A percentile compares a stretch with the other conserved stretches of the same genome.
Evolutionary conservation across 2,113 vertebrate genomes (phyloP).

Genomic region (Patagioenas fasciata): DNA sequence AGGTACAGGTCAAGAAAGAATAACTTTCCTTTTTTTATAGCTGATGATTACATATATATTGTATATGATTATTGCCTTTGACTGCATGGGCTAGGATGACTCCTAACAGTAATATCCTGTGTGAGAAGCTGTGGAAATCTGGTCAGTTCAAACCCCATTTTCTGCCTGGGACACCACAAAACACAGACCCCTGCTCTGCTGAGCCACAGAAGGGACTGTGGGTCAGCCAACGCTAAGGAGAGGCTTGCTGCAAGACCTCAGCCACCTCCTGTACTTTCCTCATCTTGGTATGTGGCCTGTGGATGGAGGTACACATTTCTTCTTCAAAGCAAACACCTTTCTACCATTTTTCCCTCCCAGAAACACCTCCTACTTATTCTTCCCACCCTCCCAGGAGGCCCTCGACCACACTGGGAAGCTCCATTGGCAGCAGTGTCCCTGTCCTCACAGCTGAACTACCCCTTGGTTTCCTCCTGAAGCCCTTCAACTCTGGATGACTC

Average conservation of each 20-base stretch:
- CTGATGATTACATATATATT: neutral
- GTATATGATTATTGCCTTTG: neutral
- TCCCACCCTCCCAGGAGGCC: neutral
- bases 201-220: neutral
- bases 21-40: neutral
- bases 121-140: neutral
- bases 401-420: neutral
- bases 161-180: neutral
- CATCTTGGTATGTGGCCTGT: neutral
- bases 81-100: neutral
- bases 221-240: fast-evolving
- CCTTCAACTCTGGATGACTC: neutral
- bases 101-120: neutral
- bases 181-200: neutral
- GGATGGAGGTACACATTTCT: neutral
- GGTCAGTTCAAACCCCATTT: neutral
- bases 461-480: neutral
- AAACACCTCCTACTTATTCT: neutral
- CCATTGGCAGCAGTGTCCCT: neutral
- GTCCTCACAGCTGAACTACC: neutral
- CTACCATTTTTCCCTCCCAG: neutral
- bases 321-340: neutral
- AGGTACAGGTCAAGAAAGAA: neutral
- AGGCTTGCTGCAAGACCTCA: neutral
- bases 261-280: neutral